Evolutionary conservation across 1,140 invertebrate species (phyloP), one percentile per base, ranked within the genome.

Genomic region (Heliconius eleuchia): DNA sequence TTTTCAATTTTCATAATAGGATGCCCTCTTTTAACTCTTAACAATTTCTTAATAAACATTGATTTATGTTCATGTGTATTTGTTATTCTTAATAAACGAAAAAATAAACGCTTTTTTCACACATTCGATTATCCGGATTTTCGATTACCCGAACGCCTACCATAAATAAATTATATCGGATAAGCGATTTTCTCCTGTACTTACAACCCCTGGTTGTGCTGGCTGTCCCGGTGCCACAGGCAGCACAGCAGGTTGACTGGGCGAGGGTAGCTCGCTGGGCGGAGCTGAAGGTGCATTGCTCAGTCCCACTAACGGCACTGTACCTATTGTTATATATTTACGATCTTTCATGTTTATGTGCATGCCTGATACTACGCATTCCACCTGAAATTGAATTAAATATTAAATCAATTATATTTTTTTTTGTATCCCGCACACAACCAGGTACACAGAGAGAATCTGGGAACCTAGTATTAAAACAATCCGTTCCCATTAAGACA

Each of bases 311-410:
- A 94, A 73, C 16, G 92, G 92, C 27, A 94, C 92, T 0, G 92
- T 94, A 13, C 92, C 92, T 50, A 94, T 93, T 0, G 91, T 91
- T 19, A 94, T 84, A 55, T 93, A 94, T 84, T 93, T 93, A 77
- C 88, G 88, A 71, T 90, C 92, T 46, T 87, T 87, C 84, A 94
- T 79, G 55, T 92, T 92, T 50, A 92, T 76, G 72, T 93, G 92
- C 85, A 92, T 86, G 7, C 88, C 89, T 5, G 92, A 90, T 34
- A 94, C 92, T 39, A 87, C 87, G 84, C 92, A 93, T 81, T 92
- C 92, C 66, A 92, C 91, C 92, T 94, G 78, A 11, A 71, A 71
- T 71, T 52, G 18, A 3, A 52, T 52, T 57, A n/a, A 57, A 57
- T 57, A 57, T 6, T 19, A 3, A 19, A 52, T 52, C 5, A 13